phyloP scores from a whole-genome alignment of 2,113 vertebrate genomes.

The Asarcornis scutulata region DNA sequence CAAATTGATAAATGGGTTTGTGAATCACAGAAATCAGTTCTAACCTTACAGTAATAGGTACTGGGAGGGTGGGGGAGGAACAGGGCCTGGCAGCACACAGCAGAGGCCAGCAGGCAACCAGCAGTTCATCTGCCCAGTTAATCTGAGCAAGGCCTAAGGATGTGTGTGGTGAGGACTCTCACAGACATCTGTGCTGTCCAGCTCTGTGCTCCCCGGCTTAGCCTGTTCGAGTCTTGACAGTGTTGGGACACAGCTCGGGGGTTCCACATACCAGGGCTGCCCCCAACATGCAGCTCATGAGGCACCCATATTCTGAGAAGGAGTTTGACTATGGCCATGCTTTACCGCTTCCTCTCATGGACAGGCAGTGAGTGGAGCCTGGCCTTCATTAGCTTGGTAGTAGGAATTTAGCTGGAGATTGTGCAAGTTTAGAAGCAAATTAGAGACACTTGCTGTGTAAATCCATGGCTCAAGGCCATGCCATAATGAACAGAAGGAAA shows the following conservation, averaged over 20 bases:
- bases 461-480: not conserved
- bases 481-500: not conserved
- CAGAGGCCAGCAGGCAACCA: not conserved
- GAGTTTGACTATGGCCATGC: not conserved
- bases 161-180: not conserved
- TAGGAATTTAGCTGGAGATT: not conserved
- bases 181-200: accelerated
- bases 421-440: not conserved
- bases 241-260: accelerated
- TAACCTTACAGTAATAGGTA: not conserved
- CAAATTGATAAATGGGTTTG: too few species aligned
- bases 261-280: not conserved
- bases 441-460: not conserved
- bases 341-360: not conserved
- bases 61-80: not conserved
- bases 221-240: not conserved
- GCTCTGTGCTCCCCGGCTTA: not conserved
- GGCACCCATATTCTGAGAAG: not conserved
- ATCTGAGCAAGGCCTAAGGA: not conserved
- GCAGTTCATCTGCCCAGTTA: not conserved
- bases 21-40: not conserved
- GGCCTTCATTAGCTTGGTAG: not conserved
- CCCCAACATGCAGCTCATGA: not conserved
- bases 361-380: not conserved
- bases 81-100: not conserved